Evolutionary conservation across 2,888 invertebrate genomes (phyloP).

Genomic region (Amiota minor): DNA sequence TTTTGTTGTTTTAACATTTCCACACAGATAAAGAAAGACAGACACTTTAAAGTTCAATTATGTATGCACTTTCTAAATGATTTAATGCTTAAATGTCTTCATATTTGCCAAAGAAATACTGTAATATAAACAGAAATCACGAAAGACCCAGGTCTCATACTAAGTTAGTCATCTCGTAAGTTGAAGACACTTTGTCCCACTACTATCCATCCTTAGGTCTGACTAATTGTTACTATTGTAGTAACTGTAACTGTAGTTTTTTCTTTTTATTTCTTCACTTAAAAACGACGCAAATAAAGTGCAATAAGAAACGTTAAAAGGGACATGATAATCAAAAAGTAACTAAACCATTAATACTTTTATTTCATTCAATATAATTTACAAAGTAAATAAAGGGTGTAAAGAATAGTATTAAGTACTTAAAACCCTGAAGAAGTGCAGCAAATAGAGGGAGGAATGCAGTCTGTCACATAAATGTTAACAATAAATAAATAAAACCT

Average conservation of each 20-base stretch:
- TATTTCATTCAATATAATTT: too few relatives aligned
- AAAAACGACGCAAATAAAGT: background rate
- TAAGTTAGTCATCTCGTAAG: background rate
- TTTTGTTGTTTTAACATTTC: slow-evolving; percentile 52
- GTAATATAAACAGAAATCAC: too few relatives aligned
- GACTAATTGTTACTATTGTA: background rate
- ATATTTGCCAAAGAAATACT: slow-evolving; percentile 15
- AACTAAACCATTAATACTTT: too few relatives aligned
- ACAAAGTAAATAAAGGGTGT: too few relatives aligned
- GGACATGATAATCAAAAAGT: too few relatives aligned
- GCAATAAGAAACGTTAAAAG: background rate
- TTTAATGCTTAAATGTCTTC: slow-evolving; percentile 20
- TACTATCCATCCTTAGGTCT: background rate
- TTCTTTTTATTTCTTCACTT: background rate
- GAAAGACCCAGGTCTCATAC: too few relatives aligned
- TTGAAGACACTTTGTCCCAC: background rate
- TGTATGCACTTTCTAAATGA: slow-evolving; percentile 63
- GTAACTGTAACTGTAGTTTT: background rate
- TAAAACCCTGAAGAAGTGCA: too few relatives aligned
- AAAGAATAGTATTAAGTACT: too few relatives aligned
- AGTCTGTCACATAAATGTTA: too few relatives aligned
- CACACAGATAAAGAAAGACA: background rate
- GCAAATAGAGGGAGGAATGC: too few relatives aligned
- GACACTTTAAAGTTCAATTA: slow-evolving; percentile 53
- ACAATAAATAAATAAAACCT: too few relatives aligned